Evolutionary conservation across 2,888 invertebrate genomes (phyloP).

Genomic region (Lumbricus terrestris): DNA sequence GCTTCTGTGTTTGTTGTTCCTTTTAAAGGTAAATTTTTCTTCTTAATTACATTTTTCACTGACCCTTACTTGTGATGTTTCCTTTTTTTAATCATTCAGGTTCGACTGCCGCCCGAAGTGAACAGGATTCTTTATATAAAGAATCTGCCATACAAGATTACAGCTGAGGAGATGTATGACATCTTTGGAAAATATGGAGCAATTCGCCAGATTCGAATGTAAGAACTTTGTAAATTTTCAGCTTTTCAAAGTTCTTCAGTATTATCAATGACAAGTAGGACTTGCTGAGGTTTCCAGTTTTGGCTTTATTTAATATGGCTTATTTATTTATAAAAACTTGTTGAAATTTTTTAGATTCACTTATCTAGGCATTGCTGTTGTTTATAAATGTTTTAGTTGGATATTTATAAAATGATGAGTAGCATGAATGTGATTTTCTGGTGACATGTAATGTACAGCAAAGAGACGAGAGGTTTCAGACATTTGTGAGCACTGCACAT

Average conservation of each 20-base stretch:
- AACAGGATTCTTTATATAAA: slow-evolving; percentile 93
- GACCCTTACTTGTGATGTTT: not conserved
- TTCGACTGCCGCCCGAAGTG: slow-evolving; percentile 95
- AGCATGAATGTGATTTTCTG: not conserved
- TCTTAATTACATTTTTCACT: too few relatives aligned
- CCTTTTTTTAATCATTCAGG: slow-evolving; percentile 64
- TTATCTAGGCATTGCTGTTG: not conserved
- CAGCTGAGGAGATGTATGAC: slow-evolving; percentile 99
- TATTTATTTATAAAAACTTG: not conserved
- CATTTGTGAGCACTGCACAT: too few relatives aligned
- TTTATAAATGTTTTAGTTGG: not conserved
- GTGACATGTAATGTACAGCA: not conserved
- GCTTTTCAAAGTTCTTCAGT: not conserved
- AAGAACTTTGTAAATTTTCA: slow-evolving; percentile 66
- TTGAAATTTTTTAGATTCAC: not conserved
- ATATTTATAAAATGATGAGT: not conserved
- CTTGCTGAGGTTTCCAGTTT: not conserved
- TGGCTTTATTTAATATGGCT: not conserved
- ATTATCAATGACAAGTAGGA: not conserved
- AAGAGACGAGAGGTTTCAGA: too few relatives aligned
- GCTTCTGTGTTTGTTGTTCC: too few relatives aligned
- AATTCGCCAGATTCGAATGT: slow-evolving; percentile 96
- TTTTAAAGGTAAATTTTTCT: too few relatives aligned
- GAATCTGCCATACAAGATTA: slow-evolving; percentile 98
- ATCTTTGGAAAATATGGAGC: slow-evolving; percentile 99